Conservation (phyloP, 1,140 invertebrate genomes). For the Pseudomyrmex gracilis region DNA sequence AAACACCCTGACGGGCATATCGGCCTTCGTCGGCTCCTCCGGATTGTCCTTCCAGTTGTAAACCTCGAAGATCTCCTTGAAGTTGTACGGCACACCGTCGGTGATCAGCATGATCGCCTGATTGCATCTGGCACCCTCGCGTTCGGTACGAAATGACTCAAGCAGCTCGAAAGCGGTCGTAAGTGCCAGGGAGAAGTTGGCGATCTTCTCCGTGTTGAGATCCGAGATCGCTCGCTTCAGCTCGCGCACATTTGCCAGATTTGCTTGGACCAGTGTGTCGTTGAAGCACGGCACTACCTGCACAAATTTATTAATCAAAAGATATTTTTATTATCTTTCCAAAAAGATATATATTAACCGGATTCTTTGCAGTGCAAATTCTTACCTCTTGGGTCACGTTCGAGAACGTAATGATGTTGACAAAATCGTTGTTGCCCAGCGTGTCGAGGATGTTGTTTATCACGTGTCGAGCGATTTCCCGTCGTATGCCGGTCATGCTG, state of each 20-base stretch:
- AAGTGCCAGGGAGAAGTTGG: constrained; percentile 97
- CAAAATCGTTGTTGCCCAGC: constrained; percentile 99
- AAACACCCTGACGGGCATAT: constrained; percentile 96
- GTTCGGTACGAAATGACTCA: constrained; percentile 87
- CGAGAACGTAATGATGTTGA: constrained; percentile 96
- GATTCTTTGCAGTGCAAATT: not conserved
- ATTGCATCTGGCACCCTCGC: constrained; percentile 90
- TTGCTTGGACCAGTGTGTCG: constrained; percentile 95
- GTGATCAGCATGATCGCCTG: constrained; percentile 99
- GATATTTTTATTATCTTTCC: not conserved
- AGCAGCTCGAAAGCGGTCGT: constrained; percentile 96
- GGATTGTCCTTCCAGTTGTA: constrained; percentile 93
- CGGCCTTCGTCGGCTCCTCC: constrained; percentile 91
- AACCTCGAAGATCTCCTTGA: constrained; percentile 94
- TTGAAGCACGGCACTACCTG: constrained; percentile 94
- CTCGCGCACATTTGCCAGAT: constrained; percentile 94
- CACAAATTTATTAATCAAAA: constrained; percentile 7
- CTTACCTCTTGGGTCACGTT: constrained; percentile 89
- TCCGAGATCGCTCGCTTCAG: constrained; percentile 92
- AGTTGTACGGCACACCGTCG: constrained; percentile 98
- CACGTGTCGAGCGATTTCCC: constrained; percentile 97
- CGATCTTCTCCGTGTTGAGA: constrained; percentile 94
- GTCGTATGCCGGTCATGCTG: constrained; percentile 97
- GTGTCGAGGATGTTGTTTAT: constrained; percentile 98
- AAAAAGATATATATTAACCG: not conserved